Evolutionary conservation across 2,113 vertebrate species (phyloP), one percentile per base, ranked within the genome.

Genomic region (Pterocles orientalis): DNA sequence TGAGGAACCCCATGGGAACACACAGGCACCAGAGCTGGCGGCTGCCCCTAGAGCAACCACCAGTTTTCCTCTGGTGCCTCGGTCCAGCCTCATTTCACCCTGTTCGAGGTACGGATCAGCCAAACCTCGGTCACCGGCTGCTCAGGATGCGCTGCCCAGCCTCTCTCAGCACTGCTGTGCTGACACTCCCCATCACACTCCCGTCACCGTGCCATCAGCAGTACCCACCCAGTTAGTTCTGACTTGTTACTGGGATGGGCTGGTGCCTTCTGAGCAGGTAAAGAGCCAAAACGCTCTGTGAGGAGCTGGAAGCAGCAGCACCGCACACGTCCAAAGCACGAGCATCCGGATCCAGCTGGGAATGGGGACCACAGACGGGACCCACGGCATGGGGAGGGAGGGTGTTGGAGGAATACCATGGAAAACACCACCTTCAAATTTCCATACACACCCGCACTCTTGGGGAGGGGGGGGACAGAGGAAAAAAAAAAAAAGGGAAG

Each of bases 71-170:
- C 15, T 45, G 31, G 4, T 73, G 61, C 51, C 60, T 78, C 60
- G 36, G 7, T 61, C 25, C 80, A 53, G 65, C 39, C 61, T 36
- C 21, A 51, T 76, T 76, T 58, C 28, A 25, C 5, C 23, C 24
- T 0, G 0, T 39, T 83, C 47, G 66, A 76, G 53, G 33, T 20
- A 18, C 47, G 47, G 48, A 43, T 3, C 41, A 47, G 19, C 48
- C 58, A 60, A 28, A 53, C 23, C 29, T 73, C 1, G 0, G 9
- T 54, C 36, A 58, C 20, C 1, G 2, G 18, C 21, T 0, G 0
- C 28, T 53, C 11, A 4, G 33, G 29, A 15, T 73, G 36, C 6
- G 0, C 21, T 81, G n/a, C 25, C 20, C 54, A 60, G 33, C 24
- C 25, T 25, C 56, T 60, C 62, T 53, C 57, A 79, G 45, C 34